Conservation (phyloP, 2,888 invertebrate genomes). For the Schizotus pectinicornis region DNA sequence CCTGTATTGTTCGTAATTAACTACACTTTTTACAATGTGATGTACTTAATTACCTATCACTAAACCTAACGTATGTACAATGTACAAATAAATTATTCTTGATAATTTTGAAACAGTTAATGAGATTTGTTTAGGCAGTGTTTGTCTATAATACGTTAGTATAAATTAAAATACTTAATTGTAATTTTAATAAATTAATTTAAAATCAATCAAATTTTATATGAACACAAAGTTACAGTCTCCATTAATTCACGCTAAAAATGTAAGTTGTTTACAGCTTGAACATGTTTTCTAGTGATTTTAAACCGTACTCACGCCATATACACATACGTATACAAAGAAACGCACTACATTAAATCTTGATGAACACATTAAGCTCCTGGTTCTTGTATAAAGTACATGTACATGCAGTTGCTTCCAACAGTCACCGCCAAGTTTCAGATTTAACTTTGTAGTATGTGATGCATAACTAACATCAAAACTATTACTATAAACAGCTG, state of each 20-base stretch:
- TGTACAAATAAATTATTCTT: slow-evolving; percentile 30
- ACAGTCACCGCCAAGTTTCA: no score
- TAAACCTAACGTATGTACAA: slow-evolving; percentile 28
- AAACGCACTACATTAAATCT: slow-evolving; percentile 3
- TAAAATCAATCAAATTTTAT: slow-evolving; percentile 27
- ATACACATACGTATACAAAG: slow-evolving; percentile 2
- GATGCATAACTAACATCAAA: no score
- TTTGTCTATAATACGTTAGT: slow-evolving; percentile 44
- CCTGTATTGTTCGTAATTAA: slow-evolving; percentile 15
- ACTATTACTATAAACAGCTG: no score
- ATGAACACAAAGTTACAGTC: slow-evolving; percentile 46
- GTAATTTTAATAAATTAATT: slow-evolving; percentile 25
- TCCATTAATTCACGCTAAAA: slow-evolving; percentile 25
- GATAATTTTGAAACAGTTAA: slow-evolving; percentile 25
- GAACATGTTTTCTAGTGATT: slow-evolving; percentile 15
- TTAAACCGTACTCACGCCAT: neutral
- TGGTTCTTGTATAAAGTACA: no score
- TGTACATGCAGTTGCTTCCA: no score
- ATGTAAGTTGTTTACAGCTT: slow-evolving; percentile 8
- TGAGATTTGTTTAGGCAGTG: slow-evolving; percentile 45
- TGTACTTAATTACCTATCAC: slow-evolving; percentile 17
- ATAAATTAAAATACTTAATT: slow-evolving; percentile 24
- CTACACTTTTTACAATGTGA: slow-evolving; percentile 27
- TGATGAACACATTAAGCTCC: no score
- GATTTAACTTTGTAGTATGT: no score